A percentile compares a stretch with the other conserved stretches of the same genome.
Evolutionary conservation across 2,888 invertebrate genomes (phyloP).

Genomic region (Drosophila emarginata): DNA sequence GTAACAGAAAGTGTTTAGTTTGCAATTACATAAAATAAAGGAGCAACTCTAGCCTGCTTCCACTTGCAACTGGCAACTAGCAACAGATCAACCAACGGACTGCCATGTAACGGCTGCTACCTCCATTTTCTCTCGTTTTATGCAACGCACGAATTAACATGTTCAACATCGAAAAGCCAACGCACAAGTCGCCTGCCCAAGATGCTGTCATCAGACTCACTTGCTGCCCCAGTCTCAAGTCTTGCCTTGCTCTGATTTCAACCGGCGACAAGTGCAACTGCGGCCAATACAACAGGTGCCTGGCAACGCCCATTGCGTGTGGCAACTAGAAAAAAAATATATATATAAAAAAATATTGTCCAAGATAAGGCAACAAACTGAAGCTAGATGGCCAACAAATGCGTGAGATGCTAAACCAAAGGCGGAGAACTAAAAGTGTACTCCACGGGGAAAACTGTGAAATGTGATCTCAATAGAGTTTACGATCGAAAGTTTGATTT

Average conservation of each 20-base stretch:
- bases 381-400: conserved; percentile 29
- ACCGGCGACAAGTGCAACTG: conserved; percentile 47
- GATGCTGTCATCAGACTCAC: conserved; percentile 68
- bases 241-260: conserved; percentile 74
- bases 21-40: conserved; percentile 78
- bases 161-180: conserved; percentile 71
- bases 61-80: conserved; percentile 7
- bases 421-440: conserved; percentile 3
- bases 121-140: conserved; percentile 60
- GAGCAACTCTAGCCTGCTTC: conserved; percentile 52
- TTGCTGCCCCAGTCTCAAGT: conserved; percentile 43
- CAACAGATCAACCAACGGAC: conserved; percentile 34
- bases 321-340: conserved; percentile 57
- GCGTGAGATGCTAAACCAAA: conserved; percentile 32
- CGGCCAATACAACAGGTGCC: conserved; percentile 67
- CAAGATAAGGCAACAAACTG: conserved; percentile 56
- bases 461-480: too few relatives aligned
- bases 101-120: conserved; percentile 66
- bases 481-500: too few relatives aligned
- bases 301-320: conserved; percentile 77
- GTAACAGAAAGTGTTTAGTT: conserved; percentile 73
- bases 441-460: too few relatives aligned
- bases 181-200: conserved; percentile 65
- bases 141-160: conserved; percentile 77
- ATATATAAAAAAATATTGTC: conserved; percentile 17